Conservation (phyloP, 1,140 invertebrate species). For the Danaus melanippus region DNA sequence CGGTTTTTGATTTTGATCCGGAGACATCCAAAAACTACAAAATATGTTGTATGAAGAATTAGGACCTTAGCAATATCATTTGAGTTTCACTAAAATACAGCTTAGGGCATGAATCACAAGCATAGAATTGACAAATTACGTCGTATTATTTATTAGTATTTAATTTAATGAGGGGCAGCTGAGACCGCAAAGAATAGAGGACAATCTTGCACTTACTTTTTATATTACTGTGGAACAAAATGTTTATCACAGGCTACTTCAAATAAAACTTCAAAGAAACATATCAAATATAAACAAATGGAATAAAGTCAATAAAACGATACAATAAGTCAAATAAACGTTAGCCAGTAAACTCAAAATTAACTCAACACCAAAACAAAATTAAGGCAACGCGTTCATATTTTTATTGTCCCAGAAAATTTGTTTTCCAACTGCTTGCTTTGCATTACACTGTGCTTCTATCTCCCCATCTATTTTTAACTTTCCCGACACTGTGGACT, state of each 20-base stretch:
- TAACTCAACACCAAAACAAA: slow-evolving; percentile 40
- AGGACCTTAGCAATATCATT: no score
- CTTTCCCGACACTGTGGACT: slow-evolving; percentile 12
- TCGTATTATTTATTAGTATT: no score
- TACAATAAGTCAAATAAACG: slow-evolving; percentile 57
- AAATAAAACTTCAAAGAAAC: neutral
- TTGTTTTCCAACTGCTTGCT: slow-evolving; percentile 25
- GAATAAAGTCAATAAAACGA: slow-evolving; percentile 44
- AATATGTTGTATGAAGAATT: no score
- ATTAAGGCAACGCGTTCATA: slow-evolving; percentile 31
- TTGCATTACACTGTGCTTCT: slow-evolving; percentile 10
- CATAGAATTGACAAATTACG: no score
- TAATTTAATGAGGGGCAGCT: no score
- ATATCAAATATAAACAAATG: neutral
- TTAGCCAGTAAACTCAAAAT: slow-evolving; percentile 40
- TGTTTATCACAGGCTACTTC: neutral
- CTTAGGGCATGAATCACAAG: no score
- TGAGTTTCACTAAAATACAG: no score
- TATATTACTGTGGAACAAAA: neutral
- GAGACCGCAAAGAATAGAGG: no score
- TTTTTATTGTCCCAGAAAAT: slow-evolving; percentile 28
- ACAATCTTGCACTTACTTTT: no score
- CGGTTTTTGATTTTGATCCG: no score
- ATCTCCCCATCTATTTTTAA: neutral
- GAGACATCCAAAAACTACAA: no score